A percentile compares a stretch with the other conserved stretches of the same genome.
These are phyloP conservation scores for Natrix natrix DNA, from an alignment of 2,797 vertebrate genomes.

Conservation along the genomic window DNA sequence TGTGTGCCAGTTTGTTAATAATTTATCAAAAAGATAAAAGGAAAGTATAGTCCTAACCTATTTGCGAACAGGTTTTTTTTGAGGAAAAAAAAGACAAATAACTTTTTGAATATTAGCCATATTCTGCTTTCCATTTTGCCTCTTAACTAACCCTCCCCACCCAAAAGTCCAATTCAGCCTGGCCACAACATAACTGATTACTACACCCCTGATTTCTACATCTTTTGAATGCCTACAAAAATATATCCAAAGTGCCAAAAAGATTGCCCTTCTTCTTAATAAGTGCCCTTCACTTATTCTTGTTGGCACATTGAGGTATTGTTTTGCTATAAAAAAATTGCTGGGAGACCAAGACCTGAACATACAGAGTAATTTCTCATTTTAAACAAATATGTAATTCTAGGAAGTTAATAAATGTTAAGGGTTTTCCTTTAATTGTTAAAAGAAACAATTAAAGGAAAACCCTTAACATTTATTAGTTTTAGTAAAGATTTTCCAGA, in stretches of 20 bases:
- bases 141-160: background rate
- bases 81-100: background rate
- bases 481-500: background rate
- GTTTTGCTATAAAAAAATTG: background rate
- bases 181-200: background rate
- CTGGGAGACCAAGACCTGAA: background rate
- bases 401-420: background rate
- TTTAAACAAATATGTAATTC: background rate
- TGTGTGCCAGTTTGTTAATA: constrained; percentile 27
- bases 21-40: constrained; percentile 32
- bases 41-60: background rate
- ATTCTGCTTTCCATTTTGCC: background rate
- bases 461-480: too few relatives aligned
- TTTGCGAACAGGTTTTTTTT: rapidly evolving
- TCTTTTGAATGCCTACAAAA: background rate
- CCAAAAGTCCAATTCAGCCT: background rate
- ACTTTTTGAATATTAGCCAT: background rate
- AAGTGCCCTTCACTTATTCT: background rate
- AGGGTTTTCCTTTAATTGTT: background rate
- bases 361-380: background rate
- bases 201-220: background rate
- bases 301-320: background rate
- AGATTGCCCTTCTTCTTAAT: background rate
- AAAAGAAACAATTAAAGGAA: too few relatives aligned
- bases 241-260: background rate